These are phyloP conservation scores for Cryptotis parvus DNA, from an alignment of 2,113 vertebrate species.

Conservation along the genomic window DNA sequence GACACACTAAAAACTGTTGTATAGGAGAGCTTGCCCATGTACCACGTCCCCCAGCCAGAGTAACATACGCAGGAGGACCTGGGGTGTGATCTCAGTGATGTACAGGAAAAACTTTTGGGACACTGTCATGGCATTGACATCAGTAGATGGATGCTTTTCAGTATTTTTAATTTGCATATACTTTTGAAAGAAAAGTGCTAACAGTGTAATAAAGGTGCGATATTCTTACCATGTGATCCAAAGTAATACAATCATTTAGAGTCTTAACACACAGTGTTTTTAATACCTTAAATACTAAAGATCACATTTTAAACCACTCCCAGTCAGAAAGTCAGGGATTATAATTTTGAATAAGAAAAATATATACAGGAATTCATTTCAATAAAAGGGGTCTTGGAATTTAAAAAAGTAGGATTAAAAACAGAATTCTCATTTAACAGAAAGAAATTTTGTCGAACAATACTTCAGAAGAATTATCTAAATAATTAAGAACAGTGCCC, in stretches of 20 bases:
- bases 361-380: constrained; percentile 24
- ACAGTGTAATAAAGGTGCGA: neutral
- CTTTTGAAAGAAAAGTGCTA: neutral
- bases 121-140: neutral
- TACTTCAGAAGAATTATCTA: neutral
- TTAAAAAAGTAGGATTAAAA: neutral
- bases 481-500: neutral
- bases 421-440: neutral
- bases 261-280: neutral
- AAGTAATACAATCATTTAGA: neutral
- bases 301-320: neutral
- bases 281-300: neutral
- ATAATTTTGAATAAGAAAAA: constrained; percentile 12
- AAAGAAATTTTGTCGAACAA: neutral
- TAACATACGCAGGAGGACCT: too few relatives aligned
- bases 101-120: neutral
- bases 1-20: neutral
- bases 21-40: neutral
- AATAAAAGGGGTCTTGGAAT: neutral
- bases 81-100: neutral
- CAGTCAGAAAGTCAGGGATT: constrained; percentile 7
- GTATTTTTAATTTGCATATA: neutral
- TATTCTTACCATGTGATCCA: neutral
- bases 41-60: neutral
- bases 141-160: neutral